Evolutionary conservation across 2,797 vertebrate genomes (phyloP), one percentile per base, ranked within the genome.

Genomic region (Paguma larvata): DNA sequence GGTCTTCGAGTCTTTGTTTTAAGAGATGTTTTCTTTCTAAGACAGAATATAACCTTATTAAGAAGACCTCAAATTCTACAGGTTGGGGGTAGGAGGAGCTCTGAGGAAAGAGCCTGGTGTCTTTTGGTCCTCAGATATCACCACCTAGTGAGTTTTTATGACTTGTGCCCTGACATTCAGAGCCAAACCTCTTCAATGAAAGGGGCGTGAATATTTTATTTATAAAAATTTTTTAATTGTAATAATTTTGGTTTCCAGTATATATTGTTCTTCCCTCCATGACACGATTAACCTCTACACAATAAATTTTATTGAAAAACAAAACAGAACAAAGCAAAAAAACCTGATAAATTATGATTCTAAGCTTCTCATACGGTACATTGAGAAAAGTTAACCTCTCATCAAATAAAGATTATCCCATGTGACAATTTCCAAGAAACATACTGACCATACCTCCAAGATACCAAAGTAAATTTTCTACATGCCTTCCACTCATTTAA

Each of bases 271-370:
- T 72, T 56, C 13, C 19, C 38, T 78, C 44, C 3, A 25, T 83
- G 16, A 88, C 14, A 85, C 30, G 68, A 18, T 83, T 77, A 80
- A 32, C 48, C 65, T 21, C 23, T 85, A 30, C 5, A 41, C 5
- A 41, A 89, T 94, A 12, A 27, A 89, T 70, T 91, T 97, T 92
- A 75, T 84, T 90, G 83, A 73, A 73, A 73, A 48, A 0, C 30
- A n/a, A 77, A 62, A 56, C 0, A 48, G 27, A 63, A 53, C 32
- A 19, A 82, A 44, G 30, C 11, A 46, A 84, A 32, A 32, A 84
- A 63, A 48, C 7, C 1, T 1, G 51, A 62, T 4, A 48, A 82
- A 70, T 82, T 48, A 68, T 79, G 30, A 78, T 59, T 93, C 56
- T 75, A 89, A 86, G 62, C 19, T 12, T 95, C 46, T 89, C 34